phyloP scores from a whole-genome alignment of 2,888 invertebrate genomes.

The Ecdyonurus torrentis region DNA sequence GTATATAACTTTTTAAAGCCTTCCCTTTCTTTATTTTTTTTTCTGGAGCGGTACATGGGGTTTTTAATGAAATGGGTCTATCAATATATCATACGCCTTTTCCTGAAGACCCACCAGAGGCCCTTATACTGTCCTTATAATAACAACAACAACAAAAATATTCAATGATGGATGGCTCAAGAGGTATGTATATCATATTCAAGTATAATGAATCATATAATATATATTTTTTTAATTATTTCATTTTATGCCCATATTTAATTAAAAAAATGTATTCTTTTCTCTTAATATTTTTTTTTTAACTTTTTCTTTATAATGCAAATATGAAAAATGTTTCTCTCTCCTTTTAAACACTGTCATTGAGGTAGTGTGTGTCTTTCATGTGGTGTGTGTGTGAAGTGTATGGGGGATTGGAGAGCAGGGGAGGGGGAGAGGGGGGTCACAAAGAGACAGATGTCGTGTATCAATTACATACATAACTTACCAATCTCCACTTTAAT shows the following conservation, averaged over 20 bases:
- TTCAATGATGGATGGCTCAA: conserved; percentile 1
- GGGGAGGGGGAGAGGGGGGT: background rate
- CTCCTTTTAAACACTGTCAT: background rate
- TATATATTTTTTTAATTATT: background rate
- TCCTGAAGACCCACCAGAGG: background rate
- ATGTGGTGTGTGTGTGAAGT: background rate
- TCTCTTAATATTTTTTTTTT: too few species aligned
- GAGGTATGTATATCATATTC: background rate
- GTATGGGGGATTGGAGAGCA: background rate
- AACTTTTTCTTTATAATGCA: background rate
- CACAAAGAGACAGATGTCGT: too few species aligned
- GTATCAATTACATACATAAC: too few species aligned
- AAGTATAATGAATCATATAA: background rate
- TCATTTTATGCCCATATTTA: background rate
- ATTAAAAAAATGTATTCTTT: background rate
- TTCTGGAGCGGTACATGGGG: conserved; percentile 10
- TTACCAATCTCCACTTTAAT: too few species aligned
- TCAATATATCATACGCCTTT: background rate
- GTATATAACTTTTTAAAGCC: conserved; percentile 5
- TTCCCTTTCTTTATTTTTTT: conserved; percentile 16
- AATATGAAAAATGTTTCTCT: background rate
- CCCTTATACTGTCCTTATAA: background rate
- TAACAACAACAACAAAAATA: conserved; percentile 1
- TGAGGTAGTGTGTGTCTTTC: background rate
- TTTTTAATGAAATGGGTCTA: background rate